phyloP scores from a whole-genome alignment of 2,888 invertebrate genomes.

The Drosophila nr. fundita region DNA sequence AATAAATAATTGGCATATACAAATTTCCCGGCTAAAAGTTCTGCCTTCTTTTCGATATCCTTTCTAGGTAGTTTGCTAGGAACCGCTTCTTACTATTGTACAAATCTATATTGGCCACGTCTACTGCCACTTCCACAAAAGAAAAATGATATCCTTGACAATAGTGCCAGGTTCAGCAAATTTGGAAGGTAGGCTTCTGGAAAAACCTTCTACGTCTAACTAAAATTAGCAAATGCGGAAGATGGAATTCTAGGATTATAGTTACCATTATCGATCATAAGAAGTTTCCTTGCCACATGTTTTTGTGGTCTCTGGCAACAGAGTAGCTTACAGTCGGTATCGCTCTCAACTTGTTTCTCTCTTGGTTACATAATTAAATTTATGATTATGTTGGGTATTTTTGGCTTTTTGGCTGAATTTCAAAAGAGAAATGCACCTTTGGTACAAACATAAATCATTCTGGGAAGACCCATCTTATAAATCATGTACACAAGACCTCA shows the following conservation, averaged over 20 bases:
- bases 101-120: no score
- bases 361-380: conserved; percentile 12
- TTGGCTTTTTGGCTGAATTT: conserved; percentile 10
- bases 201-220: neutral
- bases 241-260: neutral
- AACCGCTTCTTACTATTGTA: neutral
- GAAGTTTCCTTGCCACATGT: neutral
- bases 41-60: neutral
- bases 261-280: neutral
- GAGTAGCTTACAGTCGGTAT: neutral
- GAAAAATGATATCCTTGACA: fast-evolving
- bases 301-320: neutral
- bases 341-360: neutral
- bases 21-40: no score
- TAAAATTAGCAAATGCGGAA: neutral
- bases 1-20: neutral
- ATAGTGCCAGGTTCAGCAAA: neutral
- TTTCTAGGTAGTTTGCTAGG: neutral
- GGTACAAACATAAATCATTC: conserved; percentile 32
- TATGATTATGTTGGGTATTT: conserved; percentile 10
- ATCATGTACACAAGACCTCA: conserved; percentile 38
- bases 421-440: conserved; percentile 13
- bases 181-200: neutral
- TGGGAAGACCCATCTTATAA: conserved; percentile 30
- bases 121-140: neutral